phyloP scores from a whole-genome alignment of 1,140 invertebrate species.

The Aphidius gifuensis region DNA sequence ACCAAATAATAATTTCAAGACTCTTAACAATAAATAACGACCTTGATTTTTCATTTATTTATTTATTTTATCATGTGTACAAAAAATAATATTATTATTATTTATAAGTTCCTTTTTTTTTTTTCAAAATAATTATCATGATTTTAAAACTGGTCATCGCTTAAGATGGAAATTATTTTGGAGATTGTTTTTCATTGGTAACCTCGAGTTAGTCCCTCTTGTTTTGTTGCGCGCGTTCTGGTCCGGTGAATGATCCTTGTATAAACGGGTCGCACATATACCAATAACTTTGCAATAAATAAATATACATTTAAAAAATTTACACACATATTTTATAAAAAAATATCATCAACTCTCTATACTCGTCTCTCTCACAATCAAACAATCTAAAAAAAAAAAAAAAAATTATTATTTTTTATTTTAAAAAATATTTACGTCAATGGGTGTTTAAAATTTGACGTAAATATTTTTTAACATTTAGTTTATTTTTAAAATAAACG shows the following conservation, averaged over 20 bases:
- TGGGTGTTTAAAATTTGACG: no score
- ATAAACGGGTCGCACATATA: constrained; percentile 26
- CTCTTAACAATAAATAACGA: no score
- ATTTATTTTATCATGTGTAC: no score
- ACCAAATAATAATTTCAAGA: no score
- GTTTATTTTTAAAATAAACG: neutral
- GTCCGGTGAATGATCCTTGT: constrained; percentile 30
- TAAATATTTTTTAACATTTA: no score
- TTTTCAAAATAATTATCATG: no score
- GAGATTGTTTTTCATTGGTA: constrained; percentile 24
- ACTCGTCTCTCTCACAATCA: constrained; percentile 4
- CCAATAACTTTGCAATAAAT: constrained; percentile 11
- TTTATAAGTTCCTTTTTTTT: no score
- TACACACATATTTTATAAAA: neutral
- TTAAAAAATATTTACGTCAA: neutral
- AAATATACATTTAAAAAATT: neutral
- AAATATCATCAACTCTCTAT: neutral
- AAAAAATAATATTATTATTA: no score
- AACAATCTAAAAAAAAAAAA: neutral
- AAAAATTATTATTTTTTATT: neutral
- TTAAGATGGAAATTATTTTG: constrained; percentile 22
- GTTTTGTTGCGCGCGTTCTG: constrained; percentile 22
- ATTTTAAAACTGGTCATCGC: no score
- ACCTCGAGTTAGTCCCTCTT: constrained; percentile 24
- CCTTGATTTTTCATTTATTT: no score